Percentiles rank a stretch among this genome's conserved stretches.
These are phyloP conservation scores for Agrilus biguttatus DNA, from an alignment of 2,888 invertebrate species.

Conservation along the genomic window DNA sequence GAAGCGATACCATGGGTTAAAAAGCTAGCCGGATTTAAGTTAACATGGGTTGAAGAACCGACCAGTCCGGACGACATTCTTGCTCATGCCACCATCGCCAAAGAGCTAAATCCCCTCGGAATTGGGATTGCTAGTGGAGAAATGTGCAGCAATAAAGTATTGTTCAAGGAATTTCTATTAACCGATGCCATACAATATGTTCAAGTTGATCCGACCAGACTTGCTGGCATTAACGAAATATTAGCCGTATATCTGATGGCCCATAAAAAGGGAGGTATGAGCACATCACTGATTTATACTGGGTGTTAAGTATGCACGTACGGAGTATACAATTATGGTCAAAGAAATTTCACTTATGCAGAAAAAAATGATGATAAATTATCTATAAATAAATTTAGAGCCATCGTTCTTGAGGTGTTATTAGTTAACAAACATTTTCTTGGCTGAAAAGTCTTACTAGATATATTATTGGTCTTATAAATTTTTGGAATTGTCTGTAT, in stretches of 20 bases:
- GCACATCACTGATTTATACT: slow-evolving; percentile 1
- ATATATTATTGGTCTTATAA: too few species aligned
- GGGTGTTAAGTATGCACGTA: neutral
- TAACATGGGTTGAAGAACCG: slow-evolving; percentile 86
- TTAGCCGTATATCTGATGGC: slow-evolving; percentile 82
- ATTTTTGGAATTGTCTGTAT: too few species aligned
- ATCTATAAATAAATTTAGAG: too few species aligned
- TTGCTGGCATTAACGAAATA: slow-evolving; percentile 81
- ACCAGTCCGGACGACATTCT: slow-evolving; percentile 82
- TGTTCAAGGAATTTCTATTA: slow-evolving; percentile 84
- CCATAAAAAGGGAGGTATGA: slow-evolving; percentile 60
- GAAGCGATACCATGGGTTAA: slow-evolving; percentile 81
- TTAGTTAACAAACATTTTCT: too few species aligned
- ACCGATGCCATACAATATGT: slow-evolving; percentile 70
- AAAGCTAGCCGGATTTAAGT: slow-evolving; percentile 54
- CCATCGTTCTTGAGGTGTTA: too few species aligned
- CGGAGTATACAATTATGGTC: too few species aligned
- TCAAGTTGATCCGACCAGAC: slow-evolving; percentile 79
- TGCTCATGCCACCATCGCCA: slow-evolving; percentile 67
- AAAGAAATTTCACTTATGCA: too few species aligned
- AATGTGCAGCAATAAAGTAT: slow-evolving; percentile 79
- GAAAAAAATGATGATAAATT: too few species aligned
- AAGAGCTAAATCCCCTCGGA: slow-evolving; percentile 54
- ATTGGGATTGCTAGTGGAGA: slow-evolving; percentile 87
- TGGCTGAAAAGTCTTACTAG: too few species aligned